Evolutionary conservation across 2,113 vertebrate species (phyloP), one percentile per base, ranked within the genome.

Genomic region (Dissostichus mawsoni): DNA sequence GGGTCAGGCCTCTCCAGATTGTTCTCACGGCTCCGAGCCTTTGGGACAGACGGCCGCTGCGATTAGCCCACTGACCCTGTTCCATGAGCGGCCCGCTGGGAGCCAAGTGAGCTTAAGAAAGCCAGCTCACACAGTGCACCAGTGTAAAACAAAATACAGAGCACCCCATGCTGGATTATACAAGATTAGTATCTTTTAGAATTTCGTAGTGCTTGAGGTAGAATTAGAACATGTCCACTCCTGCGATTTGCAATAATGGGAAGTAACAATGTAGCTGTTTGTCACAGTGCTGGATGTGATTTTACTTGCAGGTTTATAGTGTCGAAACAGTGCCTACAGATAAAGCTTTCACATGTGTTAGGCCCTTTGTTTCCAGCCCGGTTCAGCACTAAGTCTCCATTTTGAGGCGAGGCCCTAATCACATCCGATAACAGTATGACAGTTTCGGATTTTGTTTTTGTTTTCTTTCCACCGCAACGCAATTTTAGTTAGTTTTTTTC

Each of bases 21-120:
- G 82, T 94, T 95, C 93, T 93, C 94, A 94, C 65, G 91, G 84
- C 71, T 92, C 80, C 75, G 75, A 86, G 85, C 57, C 79, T 84
- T 72, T 80, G 84, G 89, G 84, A 80, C 69, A 61, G 67, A 71
- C 47, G 47, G 61, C 78, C 57, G 76, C 69, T 75, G 74, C 16
- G 69, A 87, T 88, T 83, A 86, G 89, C 92, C 84, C 91, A 90
- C 86, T 91, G 92, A 94, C 88, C 91, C 78, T 74, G 62, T 90
- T 92, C 72, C 84, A 36, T 5, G 36, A 84, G 71, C 7, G 76
- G 47, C 62, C 83, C 81, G 58, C 36, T 51, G 72, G 80, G 66
- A 81, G 72, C 76, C 23, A 8, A 84, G 74, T 3, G 61, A 81
- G 88, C 85, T 86, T 86, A 76, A 92, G 86, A 90, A 92, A 86